Percentiles rank a stretch among this genome's conserved stretches.
phyloP scores from a whole-genome alignment of 2,888 invertebrate species.

The Caenorhabditis uteleia region DNA sequence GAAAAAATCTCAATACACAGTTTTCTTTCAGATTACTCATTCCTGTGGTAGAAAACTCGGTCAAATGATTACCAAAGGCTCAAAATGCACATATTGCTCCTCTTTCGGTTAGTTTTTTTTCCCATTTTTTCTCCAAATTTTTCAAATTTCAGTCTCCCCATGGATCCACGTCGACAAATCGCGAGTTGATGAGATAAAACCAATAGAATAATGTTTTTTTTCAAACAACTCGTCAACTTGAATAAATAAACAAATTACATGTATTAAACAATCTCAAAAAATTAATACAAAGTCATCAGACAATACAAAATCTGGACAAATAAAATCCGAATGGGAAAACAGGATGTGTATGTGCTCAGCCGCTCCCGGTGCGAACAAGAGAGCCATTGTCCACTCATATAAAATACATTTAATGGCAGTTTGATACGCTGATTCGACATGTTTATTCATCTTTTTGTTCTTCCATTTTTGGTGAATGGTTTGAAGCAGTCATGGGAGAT shows the following conservation, averaged over 20 bases:
- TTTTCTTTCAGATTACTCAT: constrained; percentile 10
- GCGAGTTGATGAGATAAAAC: constrained; percentile 13
- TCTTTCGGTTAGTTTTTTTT: constrained; percentile 13
- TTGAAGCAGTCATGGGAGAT: constrained; percentile 39
- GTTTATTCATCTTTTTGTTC: constrained; percentile 2
- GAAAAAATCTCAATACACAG: neutral
- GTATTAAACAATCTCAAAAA: too few relatives aligned
- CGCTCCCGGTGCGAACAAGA: too few relatives aligned
- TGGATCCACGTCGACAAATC: constrained; percentile 23
- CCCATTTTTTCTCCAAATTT: neutral
- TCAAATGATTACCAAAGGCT: constrained; percentile 6
- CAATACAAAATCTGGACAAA: too few relatives aligned
- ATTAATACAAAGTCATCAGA: too few relatives aligned
- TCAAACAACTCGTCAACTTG: too few relatives aligned
- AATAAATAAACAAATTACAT: too few relatives aligned
- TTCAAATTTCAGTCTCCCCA: constrained; percentile 7
- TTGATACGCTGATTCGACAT: too few relatives aligned
- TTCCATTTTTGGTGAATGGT: neutral
- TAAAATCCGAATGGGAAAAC: too few relatives aligned
- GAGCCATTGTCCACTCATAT: too few relatives aligned
- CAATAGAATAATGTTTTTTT: too few relatives aligned
- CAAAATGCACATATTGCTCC: constrained; percentile 12
- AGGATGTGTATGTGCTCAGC: too few relatives aligned
- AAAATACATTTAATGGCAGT: too few relatives aligned
- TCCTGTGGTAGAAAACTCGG: constrained; percentile 28